Base-by-base conservation (phyloP, 1,140 invertebrate species). In the Andricus grossulariae region DNA sequence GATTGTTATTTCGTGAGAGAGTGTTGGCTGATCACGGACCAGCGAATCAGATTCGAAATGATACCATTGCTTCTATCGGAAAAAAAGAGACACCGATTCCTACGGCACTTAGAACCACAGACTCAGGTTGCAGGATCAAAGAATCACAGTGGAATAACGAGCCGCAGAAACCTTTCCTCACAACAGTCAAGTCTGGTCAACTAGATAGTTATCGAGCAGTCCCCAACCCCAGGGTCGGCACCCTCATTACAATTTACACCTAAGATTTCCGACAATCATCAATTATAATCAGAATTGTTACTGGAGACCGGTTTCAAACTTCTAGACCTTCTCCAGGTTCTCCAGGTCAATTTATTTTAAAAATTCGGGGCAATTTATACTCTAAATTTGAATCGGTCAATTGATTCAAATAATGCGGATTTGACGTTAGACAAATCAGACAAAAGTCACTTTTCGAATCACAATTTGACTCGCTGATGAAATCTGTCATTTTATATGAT, bases 141-240 rank as follows among this genome's bases (percentile, higher is more conserved):
- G 57, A 32, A 66, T 66, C 57, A 66, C 39, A 66, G 57, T 66
- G 16, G 57, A 66, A 66, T 66, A 66, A 66, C 57, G 57, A 66
- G 57, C 57, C 57, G 57, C 57, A 66, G 57, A 39, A 66, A 66
- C 13, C 21, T 39, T 32, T 66, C 57, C 32, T 66, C 39, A 66
- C 57, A 66, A 45, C 39, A 45, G 39, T 45, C 39, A 45, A 66
- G 12, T 66, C 32, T 21, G 25, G 13, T 39, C 57, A 66, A 66
- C 57, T 32, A 66, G 57, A 66, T 66, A 21, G 21, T 66, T 66
- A 66, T 66, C 57, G 21, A 39, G 11, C 57, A 66, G 25, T 66
- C 57, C 57, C 32, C 25, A 66, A 66, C 13, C 1, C 57, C 57
- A 66, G 57, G 57, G 57, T 15, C 21, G 57, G 15, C 16, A 39